A percentile compares a stretch with the other conserved stretches of the same genome.
phyloP scores from a whole-genome alignment of 2,113 vertebrate genomes.

The Coracopsis vasa region DNA sequence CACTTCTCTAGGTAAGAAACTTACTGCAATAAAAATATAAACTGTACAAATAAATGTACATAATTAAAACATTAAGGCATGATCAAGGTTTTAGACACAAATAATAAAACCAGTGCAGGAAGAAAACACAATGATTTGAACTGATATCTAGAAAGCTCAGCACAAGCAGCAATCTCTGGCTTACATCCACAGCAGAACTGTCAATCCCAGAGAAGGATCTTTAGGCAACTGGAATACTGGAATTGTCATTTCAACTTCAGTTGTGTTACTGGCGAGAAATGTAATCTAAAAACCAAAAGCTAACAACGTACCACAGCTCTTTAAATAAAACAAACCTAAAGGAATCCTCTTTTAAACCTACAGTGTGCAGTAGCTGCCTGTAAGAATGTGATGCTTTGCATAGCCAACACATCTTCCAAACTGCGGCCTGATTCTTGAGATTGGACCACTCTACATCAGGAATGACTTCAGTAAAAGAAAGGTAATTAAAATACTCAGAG shows the following conservation, averaged over 20 bases:
- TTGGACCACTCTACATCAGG: neutral
- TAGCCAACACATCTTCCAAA: neutral
- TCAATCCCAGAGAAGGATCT: neutral
- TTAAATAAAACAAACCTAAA: neutral
- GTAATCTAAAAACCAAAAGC: neutral
- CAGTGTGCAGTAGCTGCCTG: fast-evolving
- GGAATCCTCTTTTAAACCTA: neutral
- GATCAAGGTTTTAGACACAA: neutral
- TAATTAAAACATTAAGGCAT: neutral
- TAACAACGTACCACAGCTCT: neutral
- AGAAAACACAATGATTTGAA: neutral
- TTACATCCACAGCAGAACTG: neutral
- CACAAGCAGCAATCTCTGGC: neutral
- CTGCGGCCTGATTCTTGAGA: neutral
- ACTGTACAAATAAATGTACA: neutral
- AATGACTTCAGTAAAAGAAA: neutral
- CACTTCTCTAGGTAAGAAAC: neutral
- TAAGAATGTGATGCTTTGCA: neutral
- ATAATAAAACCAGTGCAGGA: neutral
- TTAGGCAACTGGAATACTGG: neutral
- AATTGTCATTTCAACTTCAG: neutral
- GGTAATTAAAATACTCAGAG: neutral
- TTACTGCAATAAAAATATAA: neutral
- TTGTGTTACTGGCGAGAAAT: neutral
- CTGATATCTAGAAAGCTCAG: neutral